Conservation (phyloP, 2,888 invertebrate genomes). For the Actias luna region DNA sequence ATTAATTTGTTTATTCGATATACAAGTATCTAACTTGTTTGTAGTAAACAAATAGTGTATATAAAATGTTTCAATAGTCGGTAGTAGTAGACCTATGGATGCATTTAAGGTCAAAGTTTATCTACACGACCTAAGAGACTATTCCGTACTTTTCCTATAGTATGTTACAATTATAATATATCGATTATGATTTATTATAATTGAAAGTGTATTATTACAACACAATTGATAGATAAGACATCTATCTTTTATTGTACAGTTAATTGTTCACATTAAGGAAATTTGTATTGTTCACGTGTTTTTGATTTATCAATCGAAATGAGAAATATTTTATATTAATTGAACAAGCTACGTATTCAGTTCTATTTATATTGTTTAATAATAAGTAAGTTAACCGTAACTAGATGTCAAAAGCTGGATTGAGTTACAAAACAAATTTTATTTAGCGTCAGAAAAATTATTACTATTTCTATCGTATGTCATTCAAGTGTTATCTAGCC, state of each 20-base stretch:
- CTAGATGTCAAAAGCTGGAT: conserved; percentile 15
- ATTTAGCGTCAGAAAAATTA: conserved; percentile 10
- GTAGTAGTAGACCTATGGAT: conserved; percentile 23
- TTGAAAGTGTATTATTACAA: background rate
- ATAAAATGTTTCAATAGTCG: background rate
- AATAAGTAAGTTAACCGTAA: conserved; percentile 14
- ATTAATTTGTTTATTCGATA: conserved; percentile 36
- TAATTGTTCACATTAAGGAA: background rate
- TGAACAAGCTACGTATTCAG: background rate
- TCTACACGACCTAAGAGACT: conserved; percentile 44
- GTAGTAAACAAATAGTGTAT: background rate
- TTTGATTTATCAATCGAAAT: background rate
- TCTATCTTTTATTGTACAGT: background rate
- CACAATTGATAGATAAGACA: conserved; percentile 1
- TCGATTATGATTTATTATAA: conserved; percentile 41
- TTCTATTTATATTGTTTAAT: conserved; percentile 12
- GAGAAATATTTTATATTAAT: background rate
- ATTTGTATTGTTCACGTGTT: background rate
- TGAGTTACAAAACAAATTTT: conserved; percentile 14
- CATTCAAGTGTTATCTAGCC: too few relatives aligned
- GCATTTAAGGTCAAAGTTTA: conserved; percentile 57
- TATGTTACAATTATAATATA: conserved; percentile 63
- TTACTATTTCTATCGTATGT: too few relatives aligned
- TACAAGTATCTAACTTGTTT: conserved; percentile 29
- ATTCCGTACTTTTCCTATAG: conserved; percentile 65